Percentiles rank a stretch among this genome's conserved stretches.
Evolutionary conservation across 2,113 vertebrate genomes (phyloP).

Genomic region (Heterotilapia buettikoferi): DNA sequence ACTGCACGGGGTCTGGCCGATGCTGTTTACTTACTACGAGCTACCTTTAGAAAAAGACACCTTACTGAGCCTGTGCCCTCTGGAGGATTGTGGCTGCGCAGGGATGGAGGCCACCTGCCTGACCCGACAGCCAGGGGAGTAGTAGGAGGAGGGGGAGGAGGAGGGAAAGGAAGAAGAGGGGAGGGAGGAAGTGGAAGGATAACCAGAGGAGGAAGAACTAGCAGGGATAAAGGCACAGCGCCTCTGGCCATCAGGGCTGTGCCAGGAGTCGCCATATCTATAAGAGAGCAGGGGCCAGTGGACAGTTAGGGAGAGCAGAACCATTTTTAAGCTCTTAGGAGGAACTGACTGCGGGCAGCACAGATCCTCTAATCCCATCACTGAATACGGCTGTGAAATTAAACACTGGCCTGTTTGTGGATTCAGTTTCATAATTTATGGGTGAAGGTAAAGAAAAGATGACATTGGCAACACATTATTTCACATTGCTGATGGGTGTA

Average conservation of each 20-base stretch:
- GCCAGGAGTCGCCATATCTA: conserved; percentile 65
- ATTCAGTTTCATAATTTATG: not conserved
- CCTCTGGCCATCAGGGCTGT: conserved; percentile 58
- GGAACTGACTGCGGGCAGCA: not conserved
- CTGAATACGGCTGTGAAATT: not conserved
- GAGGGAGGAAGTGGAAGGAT: conserved; percentile 56
- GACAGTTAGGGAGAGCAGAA: conserved; percentile 35
- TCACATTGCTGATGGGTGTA: not conserved
- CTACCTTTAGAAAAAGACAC: conserved; percentile 69
- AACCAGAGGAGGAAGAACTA: conserved; percentile 58
- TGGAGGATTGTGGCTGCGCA: conserved; percentile 59
- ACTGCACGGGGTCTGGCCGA: conserved; percentile 32
- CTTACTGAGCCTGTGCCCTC: conserved; percentile 71
- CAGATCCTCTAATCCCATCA: conserved; percentile 22
- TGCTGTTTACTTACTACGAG: conserved; percentile 74
- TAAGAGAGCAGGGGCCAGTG: conserved; percentile 59
- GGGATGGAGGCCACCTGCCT: conserved; percentile 65
- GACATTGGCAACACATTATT: not conserved
- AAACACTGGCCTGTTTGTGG: not conserved
- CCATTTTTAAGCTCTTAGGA: conserved; percentile 14
- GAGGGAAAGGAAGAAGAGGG: conserved; percentile 29
- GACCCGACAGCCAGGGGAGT: conserved; percentile 51
- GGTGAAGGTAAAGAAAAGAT: not conserved
- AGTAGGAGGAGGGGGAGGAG: conserved; percentile 1
- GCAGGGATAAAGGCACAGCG: conserved; percentile 52